A percentile compares a stretch with the other conserved stretches of the same genome.
These are phyloP conservation scores for Macrotis lagotis DNA, from an alignment of 2,113 vertebrate species.

Conservation along the genomic window DNA sequence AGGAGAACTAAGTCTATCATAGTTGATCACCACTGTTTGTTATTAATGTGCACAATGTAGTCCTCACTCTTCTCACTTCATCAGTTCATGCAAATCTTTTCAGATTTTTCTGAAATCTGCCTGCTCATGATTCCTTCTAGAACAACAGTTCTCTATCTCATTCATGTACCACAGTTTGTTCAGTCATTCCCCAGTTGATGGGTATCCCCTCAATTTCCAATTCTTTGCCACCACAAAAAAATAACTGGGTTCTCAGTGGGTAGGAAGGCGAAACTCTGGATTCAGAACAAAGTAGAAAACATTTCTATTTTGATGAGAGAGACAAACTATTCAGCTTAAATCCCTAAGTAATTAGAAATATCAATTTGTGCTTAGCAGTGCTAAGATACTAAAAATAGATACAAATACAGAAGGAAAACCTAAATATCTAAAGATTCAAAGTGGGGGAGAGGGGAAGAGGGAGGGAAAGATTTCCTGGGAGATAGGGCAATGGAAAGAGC, in stretches of 20 bases:
- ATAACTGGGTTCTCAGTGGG: background rate
- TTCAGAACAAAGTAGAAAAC: background rate
- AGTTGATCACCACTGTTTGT: too few relatives aligned
- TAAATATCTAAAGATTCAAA: background rate
- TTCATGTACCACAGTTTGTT: too few relatives aligned
- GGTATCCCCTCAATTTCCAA: too few relatives aligned
- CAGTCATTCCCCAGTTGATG: too few relatives aligned
- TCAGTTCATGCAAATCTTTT: too few relatives aligned
- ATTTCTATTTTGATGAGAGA: background rate
- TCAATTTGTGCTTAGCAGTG: background rate
- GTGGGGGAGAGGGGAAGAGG: background rate
- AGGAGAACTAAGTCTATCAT: too few relatives aligned
- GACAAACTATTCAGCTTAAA: background rate
- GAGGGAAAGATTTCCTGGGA: background rate
- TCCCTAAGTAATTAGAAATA: constrained; percentile 22
- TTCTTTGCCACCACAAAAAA: too few relatives aligned
- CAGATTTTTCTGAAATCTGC: too few relatives aligned
- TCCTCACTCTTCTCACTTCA: too few relatives aligned
- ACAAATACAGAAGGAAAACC: background rate
- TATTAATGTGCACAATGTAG: too few relatives aligned
- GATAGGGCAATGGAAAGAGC: background rate
- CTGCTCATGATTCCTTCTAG: too few relatives aligned
- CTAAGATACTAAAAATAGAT: background rate
- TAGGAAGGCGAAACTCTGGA: background rate
- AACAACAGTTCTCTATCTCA: too few relatives aligned